A percentile compares a stretch with the other conserved stretches of the same genome.
Evolutionary conservation across 2,113 vertebrate species (phyloP).

Genomic region (Calidris pygmaea): DNA sequence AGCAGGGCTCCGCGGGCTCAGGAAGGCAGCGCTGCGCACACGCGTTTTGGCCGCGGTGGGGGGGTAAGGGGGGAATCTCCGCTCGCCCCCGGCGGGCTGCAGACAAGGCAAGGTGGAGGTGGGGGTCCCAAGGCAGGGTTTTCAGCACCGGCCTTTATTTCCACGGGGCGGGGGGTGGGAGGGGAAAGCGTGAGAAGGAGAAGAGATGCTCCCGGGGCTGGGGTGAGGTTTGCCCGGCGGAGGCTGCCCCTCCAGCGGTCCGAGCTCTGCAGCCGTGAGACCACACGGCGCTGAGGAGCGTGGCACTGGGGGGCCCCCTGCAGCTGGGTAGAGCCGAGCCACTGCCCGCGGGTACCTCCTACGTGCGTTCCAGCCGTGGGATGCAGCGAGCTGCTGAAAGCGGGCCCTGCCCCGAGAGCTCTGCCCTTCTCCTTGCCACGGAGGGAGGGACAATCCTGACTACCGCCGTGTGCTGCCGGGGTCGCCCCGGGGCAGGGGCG

Average conservation of each 20-base stretch:
- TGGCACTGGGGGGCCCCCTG: conserved; percentile 22
- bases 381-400: background rate
- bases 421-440: background rate
- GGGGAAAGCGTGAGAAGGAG: accelerated
- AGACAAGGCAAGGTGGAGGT: background rate
- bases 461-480: background rate
- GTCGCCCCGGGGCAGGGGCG: background rate
- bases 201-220: background rate
- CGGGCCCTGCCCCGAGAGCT: accelerated
- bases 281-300: background rate
- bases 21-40: background rate
- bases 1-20: background rate
- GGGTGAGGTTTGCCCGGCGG: background rate
- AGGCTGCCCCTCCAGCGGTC: background rate
- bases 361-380: background rate
- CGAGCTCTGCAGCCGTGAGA: background rate
- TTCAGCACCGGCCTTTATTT: background rate
- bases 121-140: background rate
- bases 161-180: accelerated
- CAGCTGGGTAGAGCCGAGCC: background rate
- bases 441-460: background rate
- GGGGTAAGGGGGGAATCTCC: background rate
- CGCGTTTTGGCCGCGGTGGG: background rate
- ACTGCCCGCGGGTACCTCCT: background rate
- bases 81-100: background rate